Percentiles rank a stretch among this genome's conserved stretches.
These are phyloP conservation scores for Pachyramphus minor DNA, from an alignment of 2,113 vertebrate species.

Conservation along the genomic window DNA sequence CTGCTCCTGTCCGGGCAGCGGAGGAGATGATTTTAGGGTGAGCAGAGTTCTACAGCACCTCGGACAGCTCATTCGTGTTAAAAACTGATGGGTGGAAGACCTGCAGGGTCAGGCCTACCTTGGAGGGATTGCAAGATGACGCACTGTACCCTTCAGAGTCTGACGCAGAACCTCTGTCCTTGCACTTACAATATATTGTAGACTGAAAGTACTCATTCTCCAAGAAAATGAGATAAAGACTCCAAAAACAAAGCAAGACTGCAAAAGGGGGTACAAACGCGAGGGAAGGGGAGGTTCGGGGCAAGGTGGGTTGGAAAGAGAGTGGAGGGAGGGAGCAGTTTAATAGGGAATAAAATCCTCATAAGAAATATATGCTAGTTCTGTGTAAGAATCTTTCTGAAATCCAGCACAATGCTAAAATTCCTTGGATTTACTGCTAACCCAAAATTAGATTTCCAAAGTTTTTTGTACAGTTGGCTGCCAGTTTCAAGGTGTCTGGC, in stretches of 20 bases:
- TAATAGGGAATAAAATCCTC: background rate
- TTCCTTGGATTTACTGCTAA: background rate
- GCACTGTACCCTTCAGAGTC: background rate
- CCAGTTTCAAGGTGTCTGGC: background rate
- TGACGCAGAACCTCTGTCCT: background rate
- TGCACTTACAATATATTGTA: background rate
- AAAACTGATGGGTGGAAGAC: background rate
- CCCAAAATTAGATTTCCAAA: background rate
- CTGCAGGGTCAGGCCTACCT: background rate
- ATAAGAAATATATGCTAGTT: background rate
- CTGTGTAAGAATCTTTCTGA: background rate
- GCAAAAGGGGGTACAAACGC: background rate
- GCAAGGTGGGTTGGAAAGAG: no score
- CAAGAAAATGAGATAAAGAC: background rate
- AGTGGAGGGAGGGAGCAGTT: background rate
- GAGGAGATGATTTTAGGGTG: background rate
- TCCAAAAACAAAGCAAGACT: background rate
- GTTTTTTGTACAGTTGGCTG: background rate
- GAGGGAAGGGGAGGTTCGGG: no score
- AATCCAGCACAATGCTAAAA: background rate
- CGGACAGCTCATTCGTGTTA: conserved; percentile 49
- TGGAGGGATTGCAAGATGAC: background rate
- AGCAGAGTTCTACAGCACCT: conserved; percentile 18
- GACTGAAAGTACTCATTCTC: background rate
- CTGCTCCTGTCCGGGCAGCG: background rate